Conservation (phyloP, 2,888 invertebrate genomes). For the Eretmocerus hayati region DNA sequence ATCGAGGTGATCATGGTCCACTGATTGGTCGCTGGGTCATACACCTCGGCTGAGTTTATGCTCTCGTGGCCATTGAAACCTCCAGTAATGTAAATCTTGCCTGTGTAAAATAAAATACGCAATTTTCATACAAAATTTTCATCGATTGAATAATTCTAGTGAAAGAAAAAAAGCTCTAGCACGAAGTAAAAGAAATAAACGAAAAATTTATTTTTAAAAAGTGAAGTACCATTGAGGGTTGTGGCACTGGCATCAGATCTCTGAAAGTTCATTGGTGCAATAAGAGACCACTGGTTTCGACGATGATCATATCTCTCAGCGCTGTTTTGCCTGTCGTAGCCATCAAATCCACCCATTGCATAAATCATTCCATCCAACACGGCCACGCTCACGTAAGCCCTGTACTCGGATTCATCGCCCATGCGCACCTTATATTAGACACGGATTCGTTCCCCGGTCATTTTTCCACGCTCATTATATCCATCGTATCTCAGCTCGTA, state of each 20-base stretch:
- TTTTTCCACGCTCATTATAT: too few relatives aligned
- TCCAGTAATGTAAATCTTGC: constrained; percentile 73
- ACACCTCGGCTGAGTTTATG: constrained; percentile 76
- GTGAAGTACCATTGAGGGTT: constrained; percentile 60
- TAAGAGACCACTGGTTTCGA: constrained; percentile 82
- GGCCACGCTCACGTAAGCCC: constrained; percentile 82
- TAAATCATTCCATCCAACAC: constrained; percentile 71
- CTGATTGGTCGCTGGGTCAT: constrained; percentile 70
- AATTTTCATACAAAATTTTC: too few relatives aligned
- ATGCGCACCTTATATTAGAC: too few relatives aligned
- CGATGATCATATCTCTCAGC: constrained; percentile 78
- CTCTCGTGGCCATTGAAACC: constrained; percentile 91
- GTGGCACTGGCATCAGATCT: constrained; percentile 89
- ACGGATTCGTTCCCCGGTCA: too few relatives aligned
- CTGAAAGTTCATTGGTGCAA: constrained; percentile 81
- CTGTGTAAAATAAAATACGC: constrained; percentile 42
- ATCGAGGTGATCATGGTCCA: constrained; percentile 78
- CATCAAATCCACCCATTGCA: constrained; percentile 85
- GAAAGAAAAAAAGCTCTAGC: too few relatives aligned
- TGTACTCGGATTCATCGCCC: too few relatives aligned
- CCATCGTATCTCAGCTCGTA: too few relatives aligned
- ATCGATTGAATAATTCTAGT: too few relatives aligned
- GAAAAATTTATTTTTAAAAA: not conserved
- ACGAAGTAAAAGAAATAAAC: constrained; percentile 1
- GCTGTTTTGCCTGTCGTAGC: constrained; percentile 76